phyloP scores from a whole-genome alignment of 2,113 vertebrate genomes.

The Hemiscyllium ocellatum region DNA sequence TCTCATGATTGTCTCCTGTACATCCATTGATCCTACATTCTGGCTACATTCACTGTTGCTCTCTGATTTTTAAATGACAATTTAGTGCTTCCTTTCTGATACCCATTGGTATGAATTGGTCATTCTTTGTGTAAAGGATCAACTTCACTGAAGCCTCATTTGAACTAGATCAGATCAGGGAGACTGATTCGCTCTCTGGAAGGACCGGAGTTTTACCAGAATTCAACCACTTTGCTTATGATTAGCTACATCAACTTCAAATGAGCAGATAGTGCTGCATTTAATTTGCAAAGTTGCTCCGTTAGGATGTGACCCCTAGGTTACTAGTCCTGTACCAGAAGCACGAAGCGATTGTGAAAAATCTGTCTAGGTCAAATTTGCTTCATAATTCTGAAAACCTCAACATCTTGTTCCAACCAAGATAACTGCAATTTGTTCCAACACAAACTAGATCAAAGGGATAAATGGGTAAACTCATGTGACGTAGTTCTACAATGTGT shows the following conservation, averaged over 20 bases:
- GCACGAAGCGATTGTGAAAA: not conserved
- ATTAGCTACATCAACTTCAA: not conserved
- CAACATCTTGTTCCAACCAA: not conserved
- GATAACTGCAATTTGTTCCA: too few relatives aligned
- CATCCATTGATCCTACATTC: not conserved
- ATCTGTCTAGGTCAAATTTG: not conserved
- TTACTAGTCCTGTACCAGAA: not conserved
- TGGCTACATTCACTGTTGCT: not conserved
- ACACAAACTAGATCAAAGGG: not conserved
- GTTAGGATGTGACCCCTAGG: not conserved
- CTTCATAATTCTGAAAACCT: not conserved
- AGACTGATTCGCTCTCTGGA: too few relatives aligned
- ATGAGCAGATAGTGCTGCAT: not conserved
- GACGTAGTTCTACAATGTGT: not conserved
- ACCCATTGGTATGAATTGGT: too few relatives aligned
- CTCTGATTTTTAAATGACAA: not conserved
- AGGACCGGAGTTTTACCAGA: not conserved
- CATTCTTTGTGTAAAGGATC: too few relatives aligned
- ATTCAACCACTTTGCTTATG: not conserved
- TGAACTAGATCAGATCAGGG: too few relatives aligned
- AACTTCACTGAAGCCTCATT: too few relatives aligned
- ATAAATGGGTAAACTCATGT: not conserved
- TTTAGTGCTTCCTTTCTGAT: not conserved
- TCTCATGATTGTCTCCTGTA: not conserved
- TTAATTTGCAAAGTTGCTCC: not conserved